Base-by-base conservation (phyloP, 2,888 invertebrate genomes). In the Sinopyrophorus schimmeli region DNA sequence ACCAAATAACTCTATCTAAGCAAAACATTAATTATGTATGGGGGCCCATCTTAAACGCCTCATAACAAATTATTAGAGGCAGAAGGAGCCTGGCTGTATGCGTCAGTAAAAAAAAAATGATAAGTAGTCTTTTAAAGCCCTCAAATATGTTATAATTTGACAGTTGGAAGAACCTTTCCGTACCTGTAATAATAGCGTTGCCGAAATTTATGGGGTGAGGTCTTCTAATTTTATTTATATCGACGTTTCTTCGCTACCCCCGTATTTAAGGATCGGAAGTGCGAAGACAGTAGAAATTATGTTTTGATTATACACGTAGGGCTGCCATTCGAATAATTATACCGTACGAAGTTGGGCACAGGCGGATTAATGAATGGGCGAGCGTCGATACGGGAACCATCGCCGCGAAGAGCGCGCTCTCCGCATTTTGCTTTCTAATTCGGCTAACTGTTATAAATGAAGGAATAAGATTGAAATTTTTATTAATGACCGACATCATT, bases 401-500 rank as follows among this genome's bases (percentile, higher is more conserved):
- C 28, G 24, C 37, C n/a, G 27, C 20, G 18, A 27, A 10, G n/a
- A n/a, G n/a, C n/a, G n/a, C n/a, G n/a, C n/a, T n/a, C 18, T 30
- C 28, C 43, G 28, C 43, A 43, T 43, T n/a, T 27, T 53, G 52
- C 55, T 58, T 54, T 56, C 51, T 49, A 53, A 48, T 53, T 54
- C 35, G 58, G 55, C 54, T 56, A 54, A 55, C 53, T 54, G 58
- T 62, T 60, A 57, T 59, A 60, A 65, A 65, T 62, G 62, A 56
- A n/a, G 61, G 60, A 59, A 58, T 58, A 61, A 65, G 63, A 66
- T 64, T 64, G 64, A 62, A 66, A 60, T 63, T 61, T 66, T 66
- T 66, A 67, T 68, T 68, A 64, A 67, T 66, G 59, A 61, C 61
- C 27, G 42, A 50, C 66, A 67, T 67, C 61, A 63, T 60, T 67